phyloP scores from a whole-genome alignment of 2,888 invertebrate genomes.

The Trichopoda pennipes region DNA sequence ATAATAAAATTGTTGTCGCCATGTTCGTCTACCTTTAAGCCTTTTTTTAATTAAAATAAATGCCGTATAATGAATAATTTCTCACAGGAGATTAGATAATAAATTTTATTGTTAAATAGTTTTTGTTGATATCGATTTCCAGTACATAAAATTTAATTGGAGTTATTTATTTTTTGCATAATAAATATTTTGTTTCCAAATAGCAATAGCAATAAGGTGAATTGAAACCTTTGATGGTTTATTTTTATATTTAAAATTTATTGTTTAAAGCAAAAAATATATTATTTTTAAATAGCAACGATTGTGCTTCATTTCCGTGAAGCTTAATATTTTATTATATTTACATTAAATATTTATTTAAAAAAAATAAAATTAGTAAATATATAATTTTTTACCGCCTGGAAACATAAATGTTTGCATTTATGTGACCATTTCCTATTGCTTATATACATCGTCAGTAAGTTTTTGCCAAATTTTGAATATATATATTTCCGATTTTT shows the following conservation, averaged over 20 bases:
- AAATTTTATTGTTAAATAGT: neutral
- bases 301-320: too few relatives aligned
- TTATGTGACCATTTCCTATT: too few relatives aligned
- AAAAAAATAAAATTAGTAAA: too few relatives aligned
- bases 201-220: neutral
- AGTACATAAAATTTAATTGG: neutral
- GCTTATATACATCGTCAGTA: too few relatives aligned
- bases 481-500: too few relatives aligned
- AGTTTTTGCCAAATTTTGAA: too few relatives aligned
- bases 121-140: neutral
- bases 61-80: constrained; percentile 6
- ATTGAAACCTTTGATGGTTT: neutral
- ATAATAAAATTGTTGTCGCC: neutral
- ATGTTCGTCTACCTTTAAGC: constrained; percentile 20
- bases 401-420: too few relatives aligned
- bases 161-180: neutral
- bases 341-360: too few relatives aligned
- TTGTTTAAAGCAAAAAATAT: neutral
- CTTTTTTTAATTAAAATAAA: neutral
- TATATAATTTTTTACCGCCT: too few relatives aligned
- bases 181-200: neutral
- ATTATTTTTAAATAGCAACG: too few relatives aligned
- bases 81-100: constrained; percentile 9
- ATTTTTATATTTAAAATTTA: neutral
- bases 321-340: too few relatives aligned